These are phyloP conservation scores for Pipistrellus pygmaeus DNA, from an alignment of 2,797 vertebrate genomes.

Conservation along the genomic window DNA sequence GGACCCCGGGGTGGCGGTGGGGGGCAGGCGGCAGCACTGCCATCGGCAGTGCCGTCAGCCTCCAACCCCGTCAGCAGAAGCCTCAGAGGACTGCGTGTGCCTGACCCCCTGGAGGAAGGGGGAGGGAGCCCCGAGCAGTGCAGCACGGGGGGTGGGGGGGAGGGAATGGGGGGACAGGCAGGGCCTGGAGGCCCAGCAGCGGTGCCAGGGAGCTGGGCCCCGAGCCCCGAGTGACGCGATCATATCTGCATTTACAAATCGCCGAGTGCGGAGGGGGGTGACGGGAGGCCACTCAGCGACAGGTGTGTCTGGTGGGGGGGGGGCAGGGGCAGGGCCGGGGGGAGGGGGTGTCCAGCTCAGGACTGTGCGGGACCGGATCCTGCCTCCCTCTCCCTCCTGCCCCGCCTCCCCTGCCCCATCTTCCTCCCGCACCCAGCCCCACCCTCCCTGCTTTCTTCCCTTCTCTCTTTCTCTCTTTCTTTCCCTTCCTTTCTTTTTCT, in stretches of 20 bases:
- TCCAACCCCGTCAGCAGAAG: fast-evolving
- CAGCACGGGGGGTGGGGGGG: fast-evolving
- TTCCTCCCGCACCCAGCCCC: neutral
- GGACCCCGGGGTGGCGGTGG: fast-evolving
- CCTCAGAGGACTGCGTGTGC: neutral
- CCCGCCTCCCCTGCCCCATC: too few species aligned
- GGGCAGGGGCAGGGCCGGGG: neutral
- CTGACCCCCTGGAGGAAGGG: neutral
- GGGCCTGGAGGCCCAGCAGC: neutral
- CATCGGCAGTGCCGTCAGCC: neutral
- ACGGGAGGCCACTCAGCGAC: neutral
- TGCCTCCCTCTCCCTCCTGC: neutral
- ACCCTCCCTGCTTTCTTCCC: neutral
- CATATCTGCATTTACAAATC: neutral
- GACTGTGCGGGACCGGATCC: neutral
- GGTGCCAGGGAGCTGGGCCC: neutral
- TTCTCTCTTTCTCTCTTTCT: too few species aligned
- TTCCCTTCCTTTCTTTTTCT: fast-evolving
- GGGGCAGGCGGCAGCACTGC: neutral
- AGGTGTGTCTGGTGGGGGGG: fast-evolving
- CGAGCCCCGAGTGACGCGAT: fast-evolving
- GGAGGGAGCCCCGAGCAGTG: fast-evolving
- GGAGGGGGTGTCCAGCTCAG: neutral
- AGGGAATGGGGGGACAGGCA: neutral
- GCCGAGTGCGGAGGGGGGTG: neutral